Base-by-base conservation (phyloP, 1,140 invertebrate genomes). In the Calosoma granatense region DNA sequence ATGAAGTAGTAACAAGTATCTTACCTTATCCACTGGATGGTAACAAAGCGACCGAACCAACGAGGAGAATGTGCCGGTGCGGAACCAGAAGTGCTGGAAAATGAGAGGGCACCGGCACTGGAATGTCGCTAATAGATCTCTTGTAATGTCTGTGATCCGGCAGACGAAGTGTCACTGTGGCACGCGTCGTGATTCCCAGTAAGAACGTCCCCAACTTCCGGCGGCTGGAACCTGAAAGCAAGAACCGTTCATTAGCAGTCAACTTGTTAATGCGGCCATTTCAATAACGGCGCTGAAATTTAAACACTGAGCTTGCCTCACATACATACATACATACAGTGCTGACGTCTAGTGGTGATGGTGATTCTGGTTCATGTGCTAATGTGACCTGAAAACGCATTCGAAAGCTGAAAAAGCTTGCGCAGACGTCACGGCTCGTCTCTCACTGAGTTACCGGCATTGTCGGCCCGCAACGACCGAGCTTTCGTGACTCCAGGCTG, bases 101-200 rank as follows among this genome's bases (percentile, higher is more conserved):
- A n/a, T n/a, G n/a, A 6, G 26, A 9, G 26, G 26, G 26, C 26
- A 6, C 6, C n/a, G 26, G 26, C 6, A 9, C 26, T 36, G 26
- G 15, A 47, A 47, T 47, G 17, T 9, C 41, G 9, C 41, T 47
- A 47, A 47, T 47, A 47, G 41, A 47, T 47, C 41, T 47, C 41
- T 4, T 6, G 6, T 11, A 17, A 47, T 4, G 15, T 3, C 41
- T 17, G 41, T 47, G 41, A 47, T 47, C 41, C 15, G 15, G 15
- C 6, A 47, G 41, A 47, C 41, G 41, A 47, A 47, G 41, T 47
- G 41, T 47, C 41, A 47, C 41, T 47, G 3, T 47, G 41, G 41
- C 41, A 17, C 41, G 41, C 41, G 41, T 17, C 4, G 6, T 47
- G 41, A 47, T 47, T 47, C 6, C 41, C 26, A 30, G n/a, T n/a